Evolutionary conservation across 1,140 invertebrate genomes (phyloP), one percentile per base, ranked within the genome.

Genomic region (Drosophila sechellia): DNA sequence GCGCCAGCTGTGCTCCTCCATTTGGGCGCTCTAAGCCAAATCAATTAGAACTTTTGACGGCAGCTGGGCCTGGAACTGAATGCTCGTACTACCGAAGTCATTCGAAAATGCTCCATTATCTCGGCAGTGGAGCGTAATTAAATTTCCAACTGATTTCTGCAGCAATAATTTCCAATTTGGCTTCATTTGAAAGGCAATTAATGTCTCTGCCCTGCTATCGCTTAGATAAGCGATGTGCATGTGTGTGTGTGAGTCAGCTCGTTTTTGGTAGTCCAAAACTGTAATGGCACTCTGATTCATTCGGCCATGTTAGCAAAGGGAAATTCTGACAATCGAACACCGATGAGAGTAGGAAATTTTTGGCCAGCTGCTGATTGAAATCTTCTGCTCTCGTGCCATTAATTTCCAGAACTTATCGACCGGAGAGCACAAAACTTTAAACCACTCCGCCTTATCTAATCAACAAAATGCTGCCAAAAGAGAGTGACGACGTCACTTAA

Each of bases 11-110:
- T 43, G 52, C 37, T 37, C 42, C 35, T 17, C 6, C 42, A 43
- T 73, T 58, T 20, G 53, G 55, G 52, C 11, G 73, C 63, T 79
- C 71, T 69, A 75, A 86, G 81, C 81, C 70, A 87, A 87, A 86
- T 86, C 83, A 86, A 86, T 86, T 87, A 87, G 83, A 86, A 86
- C 75, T 86, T 86, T 86, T 83, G 79, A 79, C 74, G 78, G 79
- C 79, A 60, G 43, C 74, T 87, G 79, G 50, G 61, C 55, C 61
- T 87, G 74, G 69, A 66, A 37, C 49, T 52, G 49, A 39, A 12
- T 39, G 2, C 20, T 20, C 20, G 2, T 20, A 31, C n/a, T 12
- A 42, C 39, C 12, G 48, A 75, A 22, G 35, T 31, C 43, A 43
- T 45, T 50, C 22, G 12, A 12, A n/a, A 1, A 1, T 12, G 8